Evolutionary conservation across 2,113 vertebrate genomes (phyloP).

Genomic region (Crotalus horridus): DNA sequence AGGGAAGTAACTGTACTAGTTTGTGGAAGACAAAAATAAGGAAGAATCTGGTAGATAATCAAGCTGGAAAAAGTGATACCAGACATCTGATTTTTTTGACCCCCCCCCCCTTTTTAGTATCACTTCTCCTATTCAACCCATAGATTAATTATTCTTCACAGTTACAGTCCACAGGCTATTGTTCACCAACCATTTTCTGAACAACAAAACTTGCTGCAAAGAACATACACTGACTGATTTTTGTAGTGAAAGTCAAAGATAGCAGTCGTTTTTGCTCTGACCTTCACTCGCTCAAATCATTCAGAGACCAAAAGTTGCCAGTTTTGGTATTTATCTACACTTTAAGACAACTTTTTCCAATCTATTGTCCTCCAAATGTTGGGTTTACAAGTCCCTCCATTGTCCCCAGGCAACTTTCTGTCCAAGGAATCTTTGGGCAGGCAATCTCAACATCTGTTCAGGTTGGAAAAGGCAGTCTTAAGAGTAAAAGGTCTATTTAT

Average conservation of each 20-base stretch:
- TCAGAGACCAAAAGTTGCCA: neutral
- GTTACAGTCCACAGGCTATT: neutral
- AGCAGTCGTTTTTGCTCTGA: neutral
- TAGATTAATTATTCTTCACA: neutral
- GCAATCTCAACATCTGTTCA: neutral
- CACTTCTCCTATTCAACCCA: neutral
- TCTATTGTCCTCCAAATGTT: neutral
- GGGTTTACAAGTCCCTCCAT: neutral
- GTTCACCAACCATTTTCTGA: neutral
- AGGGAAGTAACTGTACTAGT: neutral
- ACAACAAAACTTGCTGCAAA: neutral
- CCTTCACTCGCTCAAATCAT: neutral
- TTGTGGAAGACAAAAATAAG: neutral
- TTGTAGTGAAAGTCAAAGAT: neutral
- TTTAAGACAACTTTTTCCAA: neutral
- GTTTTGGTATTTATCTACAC: neutral
- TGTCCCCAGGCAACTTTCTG: neutral
- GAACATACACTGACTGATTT: neutral
- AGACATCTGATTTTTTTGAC: neutral
- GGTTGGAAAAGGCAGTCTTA: neutral
- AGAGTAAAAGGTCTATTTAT: neutral
- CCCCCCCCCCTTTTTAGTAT: neutral
- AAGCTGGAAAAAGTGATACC: neutral
- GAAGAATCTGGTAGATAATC: neutral
- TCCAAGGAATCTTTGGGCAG: neutral